These are phyloP conservation scores for Lepas anatifera DNA, from an alignment of 2,888 invertebrate species.

Conservation along the genomic window DNA sequence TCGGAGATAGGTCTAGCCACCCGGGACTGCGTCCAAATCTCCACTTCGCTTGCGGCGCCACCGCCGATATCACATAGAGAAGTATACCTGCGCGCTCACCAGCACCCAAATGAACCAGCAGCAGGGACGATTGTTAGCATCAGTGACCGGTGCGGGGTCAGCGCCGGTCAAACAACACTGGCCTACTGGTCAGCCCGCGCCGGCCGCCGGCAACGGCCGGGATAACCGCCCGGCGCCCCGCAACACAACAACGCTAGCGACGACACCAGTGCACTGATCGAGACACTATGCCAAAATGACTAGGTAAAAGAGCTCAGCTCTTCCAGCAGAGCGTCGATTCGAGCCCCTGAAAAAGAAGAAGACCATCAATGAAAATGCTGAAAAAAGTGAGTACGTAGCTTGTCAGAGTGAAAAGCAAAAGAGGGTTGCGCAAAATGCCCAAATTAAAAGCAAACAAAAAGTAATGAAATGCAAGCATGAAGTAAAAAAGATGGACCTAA, in stretches of 20 bases:
- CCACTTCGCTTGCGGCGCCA: no score
- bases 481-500: not conserved
- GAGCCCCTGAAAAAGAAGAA: slow-evolving; percentile 3
- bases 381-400: no score
- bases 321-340: not conserved
- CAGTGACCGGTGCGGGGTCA: no score
- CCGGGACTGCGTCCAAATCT: not conserved
- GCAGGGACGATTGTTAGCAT: no score
- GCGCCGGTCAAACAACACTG: no score
- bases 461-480: not conserved
- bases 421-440: no score
- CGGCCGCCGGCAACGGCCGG: not conserved
- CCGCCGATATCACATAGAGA: not conserved
- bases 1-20: not conserved
- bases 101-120: not conserved
- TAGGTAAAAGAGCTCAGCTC: slow-evolving; percentile 6
- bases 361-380: no score
- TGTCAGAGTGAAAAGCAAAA: no score
- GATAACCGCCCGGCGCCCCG: no score
- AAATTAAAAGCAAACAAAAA: not conserved
- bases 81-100: not conserved
- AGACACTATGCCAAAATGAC: not conserved
- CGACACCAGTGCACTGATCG: not conserved
- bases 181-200: not conserved
- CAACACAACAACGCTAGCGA: not conserved